Percentiles rank a stretch among this genome's conserved stretches.
These are phyloP conservation scores for Hycleus phaleratus DNA, from an alignment of 1,140 invertebrate species.

Conservation along the genomic window DNA sequence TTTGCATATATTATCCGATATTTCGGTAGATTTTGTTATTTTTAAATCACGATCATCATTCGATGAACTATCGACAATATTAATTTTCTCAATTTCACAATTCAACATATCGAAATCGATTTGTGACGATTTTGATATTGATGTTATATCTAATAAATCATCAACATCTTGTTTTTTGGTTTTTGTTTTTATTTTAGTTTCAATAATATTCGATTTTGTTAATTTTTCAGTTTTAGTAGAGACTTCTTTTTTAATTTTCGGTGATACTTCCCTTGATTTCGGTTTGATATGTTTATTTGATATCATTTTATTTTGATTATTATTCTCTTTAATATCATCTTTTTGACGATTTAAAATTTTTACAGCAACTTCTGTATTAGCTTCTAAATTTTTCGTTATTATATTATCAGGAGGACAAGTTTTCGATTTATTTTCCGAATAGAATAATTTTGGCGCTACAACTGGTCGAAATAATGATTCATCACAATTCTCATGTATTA, in stretches of 20 bases:
- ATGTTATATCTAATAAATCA: background rate
- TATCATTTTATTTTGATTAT: conserved; percentile 6
- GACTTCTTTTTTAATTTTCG: background rate
- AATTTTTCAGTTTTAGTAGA: conserved; percentile 1
- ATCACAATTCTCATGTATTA: conserved; percentile 54
- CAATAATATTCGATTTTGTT: conserved; percentile 2
- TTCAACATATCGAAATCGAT: background rate
- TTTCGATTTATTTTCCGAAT: conserved; percentile 15
- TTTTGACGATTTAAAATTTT: conserved; percentile 22
- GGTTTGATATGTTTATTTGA: conserved; percentile 7
- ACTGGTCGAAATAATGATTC: conserved; percentile 55
- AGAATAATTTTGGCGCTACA: conserved; percentile 38
- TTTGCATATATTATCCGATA: background rate
- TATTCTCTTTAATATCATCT: conserved; percentile 8
- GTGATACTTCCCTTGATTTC: conserved; percentile 2
- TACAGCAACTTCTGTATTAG: conserved; percentile 29
- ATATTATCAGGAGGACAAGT: conserved; percentile 22
- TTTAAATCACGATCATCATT: conserved; percentile 8
- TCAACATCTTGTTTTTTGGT: too few species aligned
- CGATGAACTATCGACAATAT: conserved; percentile 14
- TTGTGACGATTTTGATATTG: background rate
- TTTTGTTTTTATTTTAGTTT: background rate
- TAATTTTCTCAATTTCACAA: conserved; percentile 20
- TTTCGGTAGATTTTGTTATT: background rate
- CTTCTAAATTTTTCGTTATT: conserved; percentile 26